A percentile compares a stretch with the other conserved stretches of the same genome.
Conservation (phyloP, 2,797 vertebrate species). For the Poeciliopsis turneri region DNA sequence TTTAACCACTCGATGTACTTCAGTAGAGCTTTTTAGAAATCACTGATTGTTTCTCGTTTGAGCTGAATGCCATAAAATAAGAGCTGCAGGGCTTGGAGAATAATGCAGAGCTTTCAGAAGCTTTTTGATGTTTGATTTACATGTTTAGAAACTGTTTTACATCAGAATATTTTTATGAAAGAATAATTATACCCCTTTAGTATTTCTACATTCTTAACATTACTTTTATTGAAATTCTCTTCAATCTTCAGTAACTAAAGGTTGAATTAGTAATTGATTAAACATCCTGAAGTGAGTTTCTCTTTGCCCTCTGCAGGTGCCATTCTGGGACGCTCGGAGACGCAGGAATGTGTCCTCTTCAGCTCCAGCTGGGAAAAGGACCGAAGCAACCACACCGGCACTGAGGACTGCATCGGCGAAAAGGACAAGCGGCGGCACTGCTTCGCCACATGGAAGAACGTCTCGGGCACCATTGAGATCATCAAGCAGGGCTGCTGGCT, state of each 20-base stretch:
- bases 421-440: conserved; percentile 96
- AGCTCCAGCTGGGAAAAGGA: conserved; percentile 98
- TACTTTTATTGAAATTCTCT: not conserved
- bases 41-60: conserved; percentile 4
- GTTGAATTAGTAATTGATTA: no score
- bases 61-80: not conserved
- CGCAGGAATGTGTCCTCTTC: conserved; percentile 93
- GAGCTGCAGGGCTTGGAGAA: not conserved
- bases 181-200: not conserved
- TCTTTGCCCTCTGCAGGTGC: conserved; percentile 82
- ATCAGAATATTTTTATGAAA: not conserved
- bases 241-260: not conserved
- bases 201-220: not conserved
- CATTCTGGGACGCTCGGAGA: conserved; percentile 96
- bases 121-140: not conserved
- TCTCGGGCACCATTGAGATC: conserved; percentile 91
- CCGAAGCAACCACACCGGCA: conserved; percentile 92
- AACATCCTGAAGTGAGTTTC: not conserved
- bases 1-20: not conserved
- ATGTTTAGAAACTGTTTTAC: conserved; percentile 4
- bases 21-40: conserved; percentile 7
- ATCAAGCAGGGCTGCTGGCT: conserved; percentile 99
- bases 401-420: conserved; percentile 91
- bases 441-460: conserved; percentile 98
- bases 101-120: not conserved